These are phyloP conservation scores for Dufourea novaeangliae DNA, from an alignment of 1,140 invertebrate species.

Conservation along the genomic window DNA sequence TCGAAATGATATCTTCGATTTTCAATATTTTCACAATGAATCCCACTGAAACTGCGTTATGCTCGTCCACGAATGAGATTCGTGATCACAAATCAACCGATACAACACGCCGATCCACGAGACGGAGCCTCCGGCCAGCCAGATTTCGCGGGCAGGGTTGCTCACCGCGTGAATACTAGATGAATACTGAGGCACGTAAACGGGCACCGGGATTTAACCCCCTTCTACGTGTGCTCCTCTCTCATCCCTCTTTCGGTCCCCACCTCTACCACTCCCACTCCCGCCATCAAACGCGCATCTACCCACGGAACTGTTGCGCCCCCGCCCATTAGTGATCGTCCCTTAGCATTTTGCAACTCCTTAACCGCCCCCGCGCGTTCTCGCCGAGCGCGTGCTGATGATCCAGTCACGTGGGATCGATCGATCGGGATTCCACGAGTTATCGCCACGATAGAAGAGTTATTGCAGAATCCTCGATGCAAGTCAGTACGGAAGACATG, in stretches of 20 bases:
- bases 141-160: constrained; percentile 45
- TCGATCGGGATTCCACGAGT: constrained; percentile 24
- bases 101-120: neutral
- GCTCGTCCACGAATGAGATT: too few species aligned
- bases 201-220: constrained; percentile 59
- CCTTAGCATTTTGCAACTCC: constrained; percentile 58
- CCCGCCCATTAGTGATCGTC: constrained; percentile 65
- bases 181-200: constrained; percentile 66
- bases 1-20: neutral
- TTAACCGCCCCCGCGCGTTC: constrained; percentile 12
- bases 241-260: constrained; percentile 54
- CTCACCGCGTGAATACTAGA: constrained; percentile 57
- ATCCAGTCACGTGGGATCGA: constrained; percentile 52
- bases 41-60: neutral
- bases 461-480: too few species aligned
- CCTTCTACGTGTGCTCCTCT: constrained; percentile 56
- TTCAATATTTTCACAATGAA: neutral
- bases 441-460: neutral
- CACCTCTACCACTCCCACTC: constrained; percentile 37
- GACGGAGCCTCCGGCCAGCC: neutral
- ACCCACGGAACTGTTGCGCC: constrained; percentile 77
- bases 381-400: constrained; percentile 15
- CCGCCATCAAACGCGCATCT: constrained; percentile 72
- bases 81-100: neutral
- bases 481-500: too few species aligned